Base-by-base conservation (phyloP, 2,888 invertebrate genomes). In the Mylabris sibirica region DNA sequence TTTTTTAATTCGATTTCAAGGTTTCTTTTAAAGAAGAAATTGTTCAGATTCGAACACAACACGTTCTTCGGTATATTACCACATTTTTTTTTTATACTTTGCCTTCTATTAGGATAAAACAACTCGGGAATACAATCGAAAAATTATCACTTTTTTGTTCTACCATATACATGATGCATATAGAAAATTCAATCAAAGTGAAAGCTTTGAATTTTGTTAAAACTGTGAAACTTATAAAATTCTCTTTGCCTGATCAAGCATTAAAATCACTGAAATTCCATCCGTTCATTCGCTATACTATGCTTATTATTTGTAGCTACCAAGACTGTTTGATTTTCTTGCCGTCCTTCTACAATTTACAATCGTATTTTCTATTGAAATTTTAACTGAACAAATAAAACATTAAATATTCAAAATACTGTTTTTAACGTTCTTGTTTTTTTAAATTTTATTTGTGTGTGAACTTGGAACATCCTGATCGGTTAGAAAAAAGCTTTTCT, bases 1-100 rank as follows among this genome's bases (percentile, higher is more conserved):
- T 72, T 72, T 72, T 72, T 69, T 66, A 72, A 72, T 72, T 70
- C 63, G 67, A 67, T 64, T 63, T 61, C 70, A 70, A 70, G 70
- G 70, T 70, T 68, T 70, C 64, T 70, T 70, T 70, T 3, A 34
- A 59, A 65, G 63, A 68, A 68, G 65, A 30, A 30, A 30, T 30
- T 67, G 67, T 61, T 67, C 67, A 67, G 70, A 61, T 41, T n/a
- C 49, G 12, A 38, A 12, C 38, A 38, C 38, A 38, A 30, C 30
- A 9, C 38, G 38, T 38, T 38, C 38, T 38, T 12, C 38, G 9
- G 12, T 12, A 38, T 38, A 38, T 38, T 14, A 38, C 38, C 3
- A 8, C 8, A 6, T 1, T 38, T 38, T 38, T 38, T 14, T 38
- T 9, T 38, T 38, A 12, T 12, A 3, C 38, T 12, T 12, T 12